Conservation (phyloP, 2,888 invertebrate genomes). For the Megalurothrips usitatus region DNA sequence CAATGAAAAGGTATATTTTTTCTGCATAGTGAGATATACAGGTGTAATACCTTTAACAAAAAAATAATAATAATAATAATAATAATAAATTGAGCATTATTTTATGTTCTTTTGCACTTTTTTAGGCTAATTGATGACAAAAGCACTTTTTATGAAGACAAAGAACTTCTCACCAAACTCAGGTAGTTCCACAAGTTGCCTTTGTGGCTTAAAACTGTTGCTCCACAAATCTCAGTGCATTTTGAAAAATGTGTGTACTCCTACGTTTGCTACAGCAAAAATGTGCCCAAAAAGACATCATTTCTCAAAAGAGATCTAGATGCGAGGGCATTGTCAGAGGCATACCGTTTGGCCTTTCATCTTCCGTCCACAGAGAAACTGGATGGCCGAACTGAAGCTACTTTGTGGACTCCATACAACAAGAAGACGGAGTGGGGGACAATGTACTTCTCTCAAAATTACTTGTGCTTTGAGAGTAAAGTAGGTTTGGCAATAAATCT, state of each 20-base stretch:
- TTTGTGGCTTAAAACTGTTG: background rate
- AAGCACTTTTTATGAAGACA: constrained; percentile 83
- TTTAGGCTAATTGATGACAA: constrained; percentile 86
- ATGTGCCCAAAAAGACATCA: constrained; percentile 83
- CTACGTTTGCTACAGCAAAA: constrained; percentile 56
- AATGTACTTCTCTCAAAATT: constrained; percentile 88
- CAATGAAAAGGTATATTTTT: constrained; percentile 76
- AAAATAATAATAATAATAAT: background rate
- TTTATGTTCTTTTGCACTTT: constrained; percentile 38
- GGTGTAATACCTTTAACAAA: constrained; percentile 35
- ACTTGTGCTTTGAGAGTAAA: constrained; percentile 92
- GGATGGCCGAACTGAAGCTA: constrained; percentile 88
- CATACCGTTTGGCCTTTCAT: constrained; percentile 77
- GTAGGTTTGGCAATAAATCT: constrained; percentile 52
- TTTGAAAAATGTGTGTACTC: constrained; percentile 28
- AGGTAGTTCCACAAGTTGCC: constrained; percentile 50
- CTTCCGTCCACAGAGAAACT: constrained; percentile 86
- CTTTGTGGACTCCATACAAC: constrained; percentile 92
- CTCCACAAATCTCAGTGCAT: constrained; percentile 2
- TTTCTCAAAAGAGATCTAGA: constrained; percentile 92
- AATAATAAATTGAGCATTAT: constrained; percentile 29
- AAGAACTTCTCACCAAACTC: constrained; percentile 74
- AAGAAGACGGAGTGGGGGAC: constrained; percentile 83
- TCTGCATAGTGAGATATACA: constrained; percentile 31
- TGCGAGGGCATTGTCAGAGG: constrained; percentile 88